Evolutionary conservation across 2,888 invertebrate species (phyloP), one percentile per base, ranked within the genome.

Genomic region (Matsumyia berberina): DNA sequence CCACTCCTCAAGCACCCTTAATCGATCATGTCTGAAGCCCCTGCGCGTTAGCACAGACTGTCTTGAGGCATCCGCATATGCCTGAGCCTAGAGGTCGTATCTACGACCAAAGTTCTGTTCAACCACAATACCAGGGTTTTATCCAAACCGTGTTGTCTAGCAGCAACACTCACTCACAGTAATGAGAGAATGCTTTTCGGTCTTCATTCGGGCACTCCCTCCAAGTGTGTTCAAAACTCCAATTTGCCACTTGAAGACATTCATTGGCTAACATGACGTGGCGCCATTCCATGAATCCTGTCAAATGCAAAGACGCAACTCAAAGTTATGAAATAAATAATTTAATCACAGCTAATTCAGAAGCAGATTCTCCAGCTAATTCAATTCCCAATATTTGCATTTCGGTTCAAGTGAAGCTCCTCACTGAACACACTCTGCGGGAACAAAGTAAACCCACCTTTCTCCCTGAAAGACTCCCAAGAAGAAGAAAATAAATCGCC

Each of bases 301-400:
- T 64, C 70, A 78, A 78, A 72, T 15, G 19, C 60, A 72, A 66
- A 60, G 6, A 42, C 42, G 11, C 31, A 81, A 19, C 51, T 57
- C 46, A 70, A 81, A 76, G 42, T 55, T 55, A 81, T 64, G 8
- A 42, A 64, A 76, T 76, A 64, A 77, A 82, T 76, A 77, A 82
- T 77, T 82, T 49, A 77, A 70, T 77, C 51, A 37, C 51, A 77
- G 62, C 77, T 70, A 70, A 77, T 76, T 76, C 64, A 77, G 51
- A 29, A 58, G 24, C 66, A 66, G 76, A 29, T 53, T 64, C 33
- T 55, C 51, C 51, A 15, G 60, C 42, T 82, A 78, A 82, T 82
- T 82, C 82, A 78, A 67, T 82, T 82, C 7, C 37, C 72, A 77
- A 77, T 72, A 72, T 77, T 82, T 77, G 77, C 82, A 78, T 82